Percentiles rank a stretch among this genome's conserved stretches.
phyloP scores from a whole-genome alignment of 2,888 invertebrate genomes.

The Odontocolon sp. region DNA sequence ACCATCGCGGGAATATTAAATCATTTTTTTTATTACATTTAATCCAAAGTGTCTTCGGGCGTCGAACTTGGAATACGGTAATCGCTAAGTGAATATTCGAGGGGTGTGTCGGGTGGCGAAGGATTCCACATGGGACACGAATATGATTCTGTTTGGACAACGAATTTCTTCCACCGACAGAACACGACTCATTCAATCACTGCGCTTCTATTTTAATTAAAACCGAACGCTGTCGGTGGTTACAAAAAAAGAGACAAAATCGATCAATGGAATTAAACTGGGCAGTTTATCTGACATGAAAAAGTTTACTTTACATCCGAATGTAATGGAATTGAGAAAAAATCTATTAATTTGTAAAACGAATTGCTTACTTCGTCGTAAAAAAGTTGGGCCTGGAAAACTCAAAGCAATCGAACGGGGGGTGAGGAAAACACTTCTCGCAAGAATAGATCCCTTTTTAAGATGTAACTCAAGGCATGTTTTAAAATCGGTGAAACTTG shows the following conservation, averaged over 20 bases:
- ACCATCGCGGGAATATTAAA: conserved; percentile 54
- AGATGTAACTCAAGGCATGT: no score
- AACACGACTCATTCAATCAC: conserved; percentile 71
- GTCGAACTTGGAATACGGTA: conserved; percentile 56
- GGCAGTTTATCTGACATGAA: not conserved
- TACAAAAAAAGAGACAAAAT: conserved; percentile 1
- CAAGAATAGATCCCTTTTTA: no score
- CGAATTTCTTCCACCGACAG: conserved; percentile 71
- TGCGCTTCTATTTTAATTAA: conserved; percentile 66
- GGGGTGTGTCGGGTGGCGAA: conserved; percentile 44
- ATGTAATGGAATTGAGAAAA: no score
- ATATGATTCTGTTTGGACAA: conserved; percentile 68
- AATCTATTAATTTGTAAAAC: no score
- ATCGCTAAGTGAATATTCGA: conserved; percentile 69
- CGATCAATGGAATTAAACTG: not conserved
- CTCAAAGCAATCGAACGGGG: no score
- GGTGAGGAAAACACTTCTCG: no score
- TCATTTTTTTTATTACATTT: conserved; percentile 60
- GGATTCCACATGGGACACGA: conserved; percentile 40
- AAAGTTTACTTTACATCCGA: not conserved
- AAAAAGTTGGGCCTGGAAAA: no score
- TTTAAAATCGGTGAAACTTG: no score
- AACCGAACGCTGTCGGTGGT: conserved; percentile 51
- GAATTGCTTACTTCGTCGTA: no score
- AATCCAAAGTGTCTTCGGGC: conserved; percentile 51